phyloP scores from a whole-genome alignment of 1,140 invertebrate genomes.

The Atta cephalotes region DNA sequence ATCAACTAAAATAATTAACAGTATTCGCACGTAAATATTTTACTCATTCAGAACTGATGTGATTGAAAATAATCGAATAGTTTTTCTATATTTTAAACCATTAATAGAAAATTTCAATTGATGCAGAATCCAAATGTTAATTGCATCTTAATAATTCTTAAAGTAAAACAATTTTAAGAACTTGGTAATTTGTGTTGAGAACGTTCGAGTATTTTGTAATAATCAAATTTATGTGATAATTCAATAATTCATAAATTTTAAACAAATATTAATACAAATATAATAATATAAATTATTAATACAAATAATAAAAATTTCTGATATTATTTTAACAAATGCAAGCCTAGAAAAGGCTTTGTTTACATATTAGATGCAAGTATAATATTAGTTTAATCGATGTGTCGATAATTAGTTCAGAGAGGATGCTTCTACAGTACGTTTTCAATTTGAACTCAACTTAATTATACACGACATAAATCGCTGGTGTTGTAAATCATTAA shows the following conservation, averaged over 20 bases:
- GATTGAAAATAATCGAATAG: not conserved
- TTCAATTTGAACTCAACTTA: conserved; percentile 45
- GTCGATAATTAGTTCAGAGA: conserved; percentile 8
- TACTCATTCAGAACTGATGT: not conserved
- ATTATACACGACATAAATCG: conserved; percentile 50
- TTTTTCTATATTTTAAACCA: not conserved
- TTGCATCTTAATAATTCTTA: not conserved
- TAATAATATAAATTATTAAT: too few relatives aligned
- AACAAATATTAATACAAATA: not conserved
- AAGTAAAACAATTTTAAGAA: not conserved
- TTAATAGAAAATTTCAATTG: not conserved
- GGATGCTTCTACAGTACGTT: not conserved
- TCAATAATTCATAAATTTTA: not conserved
- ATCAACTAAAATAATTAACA: not conserved
- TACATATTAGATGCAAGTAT: not conserved
- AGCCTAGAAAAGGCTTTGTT: not conserved
- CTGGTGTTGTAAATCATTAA: conserved; percentile 8
- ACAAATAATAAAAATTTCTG: too few relatives aligned
- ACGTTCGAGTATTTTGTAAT: not conserved
- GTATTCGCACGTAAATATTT: not conserved
- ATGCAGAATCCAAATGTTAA: not conserved
- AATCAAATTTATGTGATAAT: not conserved
- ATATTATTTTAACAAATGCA: too few relatives aligned
- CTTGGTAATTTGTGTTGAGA: not conserved
- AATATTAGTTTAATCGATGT: conserved; percentile 29